Evolutionary conservation across 2,888 invertebrate genomes (phyloP).

Genomic region (Coelogynopora nodosa): DNA sequence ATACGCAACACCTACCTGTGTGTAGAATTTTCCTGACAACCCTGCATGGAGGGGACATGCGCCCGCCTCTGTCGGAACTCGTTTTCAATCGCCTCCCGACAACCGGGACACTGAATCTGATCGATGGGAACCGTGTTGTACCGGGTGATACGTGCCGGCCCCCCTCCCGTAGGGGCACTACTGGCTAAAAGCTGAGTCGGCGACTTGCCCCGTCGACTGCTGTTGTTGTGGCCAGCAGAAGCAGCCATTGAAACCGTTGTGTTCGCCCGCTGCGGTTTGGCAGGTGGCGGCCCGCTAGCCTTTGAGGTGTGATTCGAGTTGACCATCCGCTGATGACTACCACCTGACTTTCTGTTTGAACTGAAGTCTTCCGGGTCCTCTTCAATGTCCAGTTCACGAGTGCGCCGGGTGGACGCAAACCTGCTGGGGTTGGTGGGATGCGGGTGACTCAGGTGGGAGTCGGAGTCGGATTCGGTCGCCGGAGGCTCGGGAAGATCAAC

Average conservation of each 20-base stretch:
- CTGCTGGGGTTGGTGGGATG: not conserved
- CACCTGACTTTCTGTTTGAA: not conserved
- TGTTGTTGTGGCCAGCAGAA: not conserved
- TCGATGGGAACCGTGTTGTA: conserved; percentile 11
- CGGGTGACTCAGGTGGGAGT: not conserved
- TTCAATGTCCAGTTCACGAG: not conserved
- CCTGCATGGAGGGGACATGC: not conserved
- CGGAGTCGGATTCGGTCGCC: conserved; percentile 8
- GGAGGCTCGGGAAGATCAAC: not conserved
- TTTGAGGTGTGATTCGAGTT: not conserved
- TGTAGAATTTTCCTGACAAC: not conserved
- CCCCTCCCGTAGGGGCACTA: not conserved
- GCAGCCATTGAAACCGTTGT: not conserved
- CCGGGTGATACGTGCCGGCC: not conserved
- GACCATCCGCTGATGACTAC: not conserved
- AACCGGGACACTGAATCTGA: conserved; percentile 40
- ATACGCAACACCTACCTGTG: no score
- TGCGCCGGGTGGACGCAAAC: not conserved
- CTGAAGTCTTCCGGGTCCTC: not conserved
- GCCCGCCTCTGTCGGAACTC: conserved; percentile 3
- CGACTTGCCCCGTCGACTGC: not conserved
- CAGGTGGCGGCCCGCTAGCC: not conserved
- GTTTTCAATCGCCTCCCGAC: conserved; percentile 38
- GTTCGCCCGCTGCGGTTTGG: not conserved
- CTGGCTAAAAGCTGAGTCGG: not conserved